Evolutionary conservation across 2,888 invertebrate species (phyloP).

Genomic region (Pantelozetes paolii): DNA sequence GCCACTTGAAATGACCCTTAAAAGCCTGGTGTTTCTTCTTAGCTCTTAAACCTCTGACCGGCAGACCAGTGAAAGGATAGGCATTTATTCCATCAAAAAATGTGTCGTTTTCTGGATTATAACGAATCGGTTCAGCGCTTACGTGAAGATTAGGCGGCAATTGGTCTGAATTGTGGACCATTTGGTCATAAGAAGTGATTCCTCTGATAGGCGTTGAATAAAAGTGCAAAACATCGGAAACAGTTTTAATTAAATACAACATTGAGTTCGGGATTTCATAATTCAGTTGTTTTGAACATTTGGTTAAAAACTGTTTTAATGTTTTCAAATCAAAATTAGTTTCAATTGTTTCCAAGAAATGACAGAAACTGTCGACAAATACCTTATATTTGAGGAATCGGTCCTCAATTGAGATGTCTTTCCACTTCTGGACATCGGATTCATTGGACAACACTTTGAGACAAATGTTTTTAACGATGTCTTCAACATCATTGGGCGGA

Average conservation of each 20-base stretch:
- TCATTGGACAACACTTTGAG: constrained; percentile 50
- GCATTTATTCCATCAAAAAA: constrained; percentile 71
- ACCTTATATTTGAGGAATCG: constrained; percentile 61
- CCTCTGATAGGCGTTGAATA: constrained; percentile 68
- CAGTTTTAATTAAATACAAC: constrained; percentile 67
- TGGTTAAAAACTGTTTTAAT: constrained; percentile 59
- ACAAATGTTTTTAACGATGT: constrained; percentile 63
- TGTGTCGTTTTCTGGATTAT: constrained; percentile 73
- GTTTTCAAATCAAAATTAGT: constrained; percentile 9
- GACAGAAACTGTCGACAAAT: constrained; percentile 1
- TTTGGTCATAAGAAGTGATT: constrained; percentile 67
- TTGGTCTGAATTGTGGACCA: constrained; percentile 60
- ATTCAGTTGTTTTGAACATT: constrained; percentile 67
- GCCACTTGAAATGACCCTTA: constrained; percentile 39
- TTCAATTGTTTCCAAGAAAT: constrained; percentile 14
- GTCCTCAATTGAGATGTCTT: constrained; percentile 51
- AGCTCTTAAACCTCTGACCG: constrained; percentile 40
- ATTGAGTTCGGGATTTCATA: constrained; percentile 77
- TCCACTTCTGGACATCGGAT: constrained; percentile 45
- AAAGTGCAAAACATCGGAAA: constrained; percentile 67
- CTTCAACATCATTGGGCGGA: constrained; percentile 65
- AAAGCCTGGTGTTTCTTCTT: constrained; percentile 41
- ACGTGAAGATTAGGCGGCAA: constrained; percentile 83
- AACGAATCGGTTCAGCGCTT: constrained; percentile 72
- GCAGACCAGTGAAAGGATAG: constrained; percentile 61